phyloP scores from a whole-genome alignment of 2,797 vertebrate species.

The Sarcoramphus papa region DNA sequence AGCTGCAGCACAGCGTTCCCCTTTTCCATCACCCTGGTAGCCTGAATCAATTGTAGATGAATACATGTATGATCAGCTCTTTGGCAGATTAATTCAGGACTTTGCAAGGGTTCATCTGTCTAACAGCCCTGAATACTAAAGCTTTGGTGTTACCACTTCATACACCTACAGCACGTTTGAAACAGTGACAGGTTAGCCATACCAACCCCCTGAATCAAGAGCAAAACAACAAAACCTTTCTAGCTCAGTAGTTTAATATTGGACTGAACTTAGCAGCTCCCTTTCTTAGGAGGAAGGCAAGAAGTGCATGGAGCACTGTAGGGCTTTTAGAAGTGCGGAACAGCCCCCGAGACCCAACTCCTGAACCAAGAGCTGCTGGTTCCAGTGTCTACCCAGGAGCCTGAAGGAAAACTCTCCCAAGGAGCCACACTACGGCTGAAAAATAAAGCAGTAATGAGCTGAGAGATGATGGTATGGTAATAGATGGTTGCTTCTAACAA shows the following conservation, averaged over 20 bases:
- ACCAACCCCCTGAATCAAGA: background rate
- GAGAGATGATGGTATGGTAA: background rate
- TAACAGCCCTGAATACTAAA: background rate
- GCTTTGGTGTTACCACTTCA: background rate
- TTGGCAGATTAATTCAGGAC: background rate
- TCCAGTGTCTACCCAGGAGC: background rate
- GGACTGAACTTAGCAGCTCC: background rate
- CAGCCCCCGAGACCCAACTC: rapidly evolving
- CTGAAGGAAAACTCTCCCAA: background rate
- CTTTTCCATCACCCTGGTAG: background rate
- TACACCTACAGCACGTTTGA: background rate
- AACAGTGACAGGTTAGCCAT: background rate
- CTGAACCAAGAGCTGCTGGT: background rate
- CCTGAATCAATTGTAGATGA: background rate
- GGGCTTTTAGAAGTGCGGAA: background rate
- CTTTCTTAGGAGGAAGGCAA: background rate
- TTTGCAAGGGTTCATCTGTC: background rate
- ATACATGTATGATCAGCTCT: background rate
- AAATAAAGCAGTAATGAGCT: background rate
- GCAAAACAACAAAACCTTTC: background rate
- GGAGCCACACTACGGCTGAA: background rate
- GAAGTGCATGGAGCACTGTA: background rate
- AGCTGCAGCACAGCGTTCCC: background rate
- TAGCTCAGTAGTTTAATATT: background rate
- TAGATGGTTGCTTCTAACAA: background rate